phyloP scores from a whole-genome alignment of 2,797 vertebrate genomes.

The Pseudochromis fuscus region DNA sequence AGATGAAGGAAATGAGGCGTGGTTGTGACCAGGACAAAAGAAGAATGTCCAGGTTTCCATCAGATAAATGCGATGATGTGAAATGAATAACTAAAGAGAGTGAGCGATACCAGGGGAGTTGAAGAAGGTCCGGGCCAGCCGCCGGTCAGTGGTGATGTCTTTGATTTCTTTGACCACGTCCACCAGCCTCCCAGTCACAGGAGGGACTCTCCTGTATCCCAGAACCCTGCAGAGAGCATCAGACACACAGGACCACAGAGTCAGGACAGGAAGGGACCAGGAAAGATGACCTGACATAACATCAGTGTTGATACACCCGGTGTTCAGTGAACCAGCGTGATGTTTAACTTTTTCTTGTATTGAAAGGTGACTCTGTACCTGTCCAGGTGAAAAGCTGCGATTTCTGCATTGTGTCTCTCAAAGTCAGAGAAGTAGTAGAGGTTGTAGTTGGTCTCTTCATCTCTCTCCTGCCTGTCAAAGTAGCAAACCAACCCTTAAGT shows the following conservation, averaged over 20 bases:
- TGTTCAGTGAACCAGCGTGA: too few species aligned
- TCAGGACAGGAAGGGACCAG: background rate
- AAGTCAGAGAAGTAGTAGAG: slow-evolving; percentile 93
- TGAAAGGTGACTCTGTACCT: slow-evolving; percentile 74
- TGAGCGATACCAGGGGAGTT: slow-evolving; percentile 85
- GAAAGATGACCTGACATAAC: slow-evolving; percentile 15
- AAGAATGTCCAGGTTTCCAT: too few species aligned
- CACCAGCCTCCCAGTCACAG: slow-evolving; percentile 86
- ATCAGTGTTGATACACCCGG: too few species aligned
- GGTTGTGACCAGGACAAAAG: too few species aligned
- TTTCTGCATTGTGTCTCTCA: slow-evolving; percentile 91
- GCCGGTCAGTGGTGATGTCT: slow-evolving; percentile 87
- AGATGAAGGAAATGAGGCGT: too few species aligned
- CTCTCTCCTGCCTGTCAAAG: slow-evolving; percentile 83
- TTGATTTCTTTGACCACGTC: slow-evolving; percentile 87
- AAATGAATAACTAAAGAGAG: slow-evolving; percentile 27
- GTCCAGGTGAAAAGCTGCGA: slow-evolving; percentile 90
- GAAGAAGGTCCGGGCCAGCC: slow-evolving; percentile 88
- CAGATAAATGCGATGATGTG: background rate
- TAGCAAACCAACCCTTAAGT: background rate
- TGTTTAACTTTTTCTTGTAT: background rate
- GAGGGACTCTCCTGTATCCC: slow-evolving; percentile 88
- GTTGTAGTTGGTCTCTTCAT: slow-evolving; percentile 88
- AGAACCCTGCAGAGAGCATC: slow-evolving; percentile 80
- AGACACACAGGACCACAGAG: slow-evolving; percentile 7